Conservation (phyloP, 2,797 vertebrate genomes). For the Silurus lanzhouensis region DNA sequence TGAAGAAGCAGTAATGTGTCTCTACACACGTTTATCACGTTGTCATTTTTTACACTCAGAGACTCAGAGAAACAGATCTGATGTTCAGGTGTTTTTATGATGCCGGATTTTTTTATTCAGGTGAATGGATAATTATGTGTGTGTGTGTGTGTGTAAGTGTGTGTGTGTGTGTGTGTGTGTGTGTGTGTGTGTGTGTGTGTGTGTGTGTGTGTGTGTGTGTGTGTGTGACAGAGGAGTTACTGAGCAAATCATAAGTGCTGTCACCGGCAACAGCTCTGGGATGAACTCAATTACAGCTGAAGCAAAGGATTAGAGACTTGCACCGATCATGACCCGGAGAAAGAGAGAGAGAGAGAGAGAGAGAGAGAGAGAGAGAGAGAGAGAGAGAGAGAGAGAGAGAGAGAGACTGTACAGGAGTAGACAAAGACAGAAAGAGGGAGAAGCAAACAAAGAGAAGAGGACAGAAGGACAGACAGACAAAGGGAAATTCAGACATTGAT, state of each 20-base stretch:
- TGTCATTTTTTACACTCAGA: not conserved
- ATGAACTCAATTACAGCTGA: constrained; percentile 36
- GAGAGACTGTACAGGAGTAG: not conserved
- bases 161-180: constrained; percentile 1
- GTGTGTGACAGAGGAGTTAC: constrained; percentile 19
- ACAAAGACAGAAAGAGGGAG: constrained; percentile 12
- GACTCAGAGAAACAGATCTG: not conserved
- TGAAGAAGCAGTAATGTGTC: not conserved
- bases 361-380: not conserved
- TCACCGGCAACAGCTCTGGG: constrained; percentile 10
- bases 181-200: constrained; percentile 8
- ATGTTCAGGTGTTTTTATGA: not conserved
- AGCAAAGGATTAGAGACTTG: constrained; percentile 27
- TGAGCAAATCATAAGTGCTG: constrained; percentile 28
- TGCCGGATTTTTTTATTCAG: not conserved
- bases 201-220: constrained; percentile 14
- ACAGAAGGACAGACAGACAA: not conserved
- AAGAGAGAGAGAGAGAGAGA: not conserved
- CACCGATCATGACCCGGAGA: constrained; percentile 16
- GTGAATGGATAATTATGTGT: not conserved
- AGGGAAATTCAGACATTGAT: not conserved
- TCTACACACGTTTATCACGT: not conserved
- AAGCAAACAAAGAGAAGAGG: not conserved
- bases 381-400: not conserved
- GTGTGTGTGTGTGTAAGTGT: not conserved